Evolutionary conservation across 2,888 invertebrate genomes (phyloP).

Genomic region (Odontocolon sp.): DNA sequence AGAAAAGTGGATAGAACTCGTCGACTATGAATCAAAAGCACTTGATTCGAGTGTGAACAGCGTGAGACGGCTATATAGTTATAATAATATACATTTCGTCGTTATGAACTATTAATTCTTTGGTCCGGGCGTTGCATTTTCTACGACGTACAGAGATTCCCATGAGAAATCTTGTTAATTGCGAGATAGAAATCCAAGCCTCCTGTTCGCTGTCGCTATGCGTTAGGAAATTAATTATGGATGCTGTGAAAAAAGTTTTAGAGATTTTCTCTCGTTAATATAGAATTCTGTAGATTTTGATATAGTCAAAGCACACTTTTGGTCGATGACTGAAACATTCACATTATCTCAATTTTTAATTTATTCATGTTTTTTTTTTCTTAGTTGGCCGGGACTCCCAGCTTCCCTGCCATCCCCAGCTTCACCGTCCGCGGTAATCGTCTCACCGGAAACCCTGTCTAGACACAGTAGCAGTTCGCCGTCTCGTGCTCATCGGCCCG

Average conservation of each 20-base stretch:
- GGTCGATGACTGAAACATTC: neutral
- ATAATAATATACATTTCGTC: too few relatives aligned
- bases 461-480: conserved; percentile 86
- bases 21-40: conserved; percentile 1
- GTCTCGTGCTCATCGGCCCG: conserved; percentile 76
- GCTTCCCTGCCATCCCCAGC: conserved; percentile 88
- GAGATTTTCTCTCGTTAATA: neutral
- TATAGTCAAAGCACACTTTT: too few relatives aligned
- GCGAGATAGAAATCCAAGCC: too few relatives aligned
- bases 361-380: conserved; percentile 21
- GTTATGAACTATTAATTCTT: neutral
- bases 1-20: conserved; percentile 8
- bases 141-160: too few relatives aligned
- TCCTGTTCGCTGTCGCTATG: too few relatives aligned
- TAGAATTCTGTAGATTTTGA: too few relatives aligned
- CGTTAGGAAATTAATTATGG: conserved; percentile 2
- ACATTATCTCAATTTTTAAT: neutral
- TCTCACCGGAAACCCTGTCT: conserved; percentile 88
- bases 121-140: too few relatives aligned
- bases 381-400: conserved; percentile 80
- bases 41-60: neutral
- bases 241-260: neutral
- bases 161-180: too few relatives aligned
- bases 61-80: neutral
- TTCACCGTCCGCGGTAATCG: conserved; percentile 88